Base-by-base conservation (phyloP, 2,797 vertebrate species). In the Labeo calbasu region DNA sequence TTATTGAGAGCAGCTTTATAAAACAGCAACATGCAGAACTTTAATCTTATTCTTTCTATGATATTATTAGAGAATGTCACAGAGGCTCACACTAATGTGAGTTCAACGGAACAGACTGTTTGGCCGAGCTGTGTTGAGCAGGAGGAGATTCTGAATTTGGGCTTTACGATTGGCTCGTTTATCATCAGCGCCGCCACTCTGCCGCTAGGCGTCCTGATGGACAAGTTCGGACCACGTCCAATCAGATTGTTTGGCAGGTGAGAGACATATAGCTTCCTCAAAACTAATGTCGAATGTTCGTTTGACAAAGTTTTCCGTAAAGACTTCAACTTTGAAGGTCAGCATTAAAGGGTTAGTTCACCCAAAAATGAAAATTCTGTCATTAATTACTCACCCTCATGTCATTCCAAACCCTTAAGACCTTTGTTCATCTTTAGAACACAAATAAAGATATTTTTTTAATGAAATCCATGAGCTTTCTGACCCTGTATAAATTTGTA, bases 131-230 rank as follows among this genome's bases (percentile, higher is more conserved):
- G 96, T 77, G 92, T 94, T 83, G 91, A 90, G 43, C 96, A 97
- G 89, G 96, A 97, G 0, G 92, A 96, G 88, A 92, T 96, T 79
- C 88, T 97, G 59, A 97, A 96, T 66, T 91, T 97, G 46, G 96
- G 96, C 79, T 97, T 97, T 88, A 97, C 96, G 55, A 95, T 97
- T 0, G 96, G 96, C 50, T 97, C 96, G 4, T 97, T 97, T 73
- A 91, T 97, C 79, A 91, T 97, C 72, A 97, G 96, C 0, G 96
- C 95, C 1, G 92, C 96, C 82, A 97, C 96, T 0, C 90, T 97
- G 75, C 96, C 96, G 0, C 89, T 97, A 40, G 94, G 94, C 0
- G 86, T 95, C 59, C 43, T 95, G 81, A 95, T 95, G 94, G 94
- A 95, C 86, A 93, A 84, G 83, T 95, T 94, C 1, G 96, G 96